These are phyloP conservation scores for Sthenelais limicola DNA, from an alignment of 2,888 invertebrate species.

Conservation along the genomic window DNA sequence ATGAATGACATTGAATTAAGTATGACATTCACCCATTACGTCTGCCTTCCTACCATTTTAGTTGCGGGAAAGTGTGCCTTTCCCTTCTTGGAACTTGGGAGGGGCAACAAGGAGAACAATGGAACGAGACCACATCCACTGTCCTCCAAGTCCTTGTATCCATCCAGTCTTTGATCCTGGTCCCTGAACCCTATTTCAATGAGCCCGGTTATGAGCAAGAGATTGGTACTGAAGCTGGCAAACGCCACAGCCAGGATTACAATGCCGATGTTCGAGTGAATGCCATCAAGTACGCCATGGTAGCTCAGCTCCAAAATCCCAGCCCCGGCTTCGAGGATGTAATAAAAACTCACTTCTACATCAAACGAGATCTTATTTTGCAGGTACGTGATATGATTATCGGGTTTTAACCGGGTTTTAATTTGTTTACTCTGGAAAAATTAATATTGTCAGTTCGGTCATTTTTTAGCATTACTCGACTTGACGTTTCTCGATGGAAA, in stretches of 20 bases:
- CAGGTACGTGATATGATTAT: conserved; percentile 53
- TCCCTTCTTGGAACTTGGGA: conserved; percentile 58
- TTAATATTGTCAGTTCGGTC: not conserved
- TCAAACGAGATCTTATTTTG: conserved; percentile 60
- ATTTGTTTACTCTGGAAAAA: not conserved
- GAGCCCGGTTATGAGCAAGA: conserved; percentile 95
- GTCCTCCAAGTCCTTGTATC: conserved; percentile 82
- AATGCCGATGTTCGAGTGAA: conserved; percentile 63
- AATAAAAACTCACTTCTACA: conserved; percentile 61
- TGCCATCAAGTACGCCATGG: conserved; percentile 65
- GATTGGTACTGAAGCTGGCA: conserved; percentile 82
- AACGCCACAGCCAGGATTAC: conserved; percentile 60
- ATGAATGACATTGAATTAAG: not conserved
- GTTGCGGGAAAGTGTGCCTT: conserved; percentile 57
- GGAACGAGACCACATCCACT: conserved; percentile 56
- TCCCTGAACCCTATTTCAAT: conserved; percentile 94
- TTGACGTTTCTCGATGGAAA: too few species aligned
- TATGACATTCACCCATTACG: conserved; percentile 19
- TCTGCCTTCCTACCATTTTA: conserved; percentile 28
- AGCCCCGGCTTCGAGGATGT: conserved; percentile 63
- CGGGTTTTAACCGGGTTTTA: not conserved
- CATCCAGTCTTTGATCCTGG: conserved; percentile 92
- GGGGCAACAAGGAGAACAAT: conserved; percentile 56
- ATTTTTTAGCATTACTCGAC: too few species aligned
- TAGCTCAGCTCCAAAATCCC: conserved; percentile 61